Base-by-base conservation (phyloP, 1,140 invertebrate genomes). In the Vanessa tameamea region DNA sequence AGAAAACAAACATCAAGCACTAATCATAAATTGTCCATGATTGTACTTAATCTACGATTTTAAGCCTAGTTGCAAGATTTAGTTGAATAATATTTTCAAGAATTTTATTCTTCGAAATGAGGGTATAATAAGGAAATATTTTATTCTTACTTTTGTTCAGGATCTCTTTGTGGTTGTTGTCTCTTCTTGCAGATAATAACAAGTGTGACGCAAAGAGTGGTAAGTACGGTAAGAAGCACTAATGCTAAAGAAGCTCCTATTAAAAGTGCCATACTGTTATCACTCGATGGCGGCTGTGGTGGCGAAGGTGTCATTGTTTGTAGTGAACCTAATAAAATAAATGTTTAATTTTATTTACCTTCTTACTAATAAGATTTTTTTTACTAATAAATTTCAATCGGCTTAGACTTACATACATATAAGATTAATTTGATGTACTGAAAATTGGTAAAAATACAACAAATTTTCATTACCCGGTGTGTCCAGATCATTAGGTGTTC, bases 101-200 rank as follows among this genome's bases (percentile, higher is more conserved):
- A 43, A 8, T 43, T 6, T 43, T 43, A 43, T 43, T 9, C 8
- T 43, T 43, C 8, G 7, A 43, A 43, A 43, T 43, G 37, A n/a
- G 0, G 37, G 1, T 43, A 8, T 7, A 1, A 43, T 43, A 53
- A 72, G 13, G 14, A 31, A 31, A 2, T 31, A 31, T 31, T 20
- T 20, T 31, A 31, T 31, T 61, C 61, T 86, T 79, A 91, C 90
- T 78, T 90, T 65, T 87, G 83, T 61, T 92, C 89, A 15, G 83
- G 79, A 71, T 91, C 87, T 23, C 76, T 65, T 50, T 83, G 78
- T 7, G 89, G 84, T 23, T 78, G 72, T 43, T 74, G 78, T 66
- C 87, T 91, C 75, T 89, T 92, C 76, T 87, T 91, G 66, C 90
- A 92, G 85, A 91, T 90, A 9, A 92, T 82, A 0, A 92, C 86